Conservation (phyloP, 1,140 invertebrate genomes). For the Zaprionus kolodkinae region DNA sequence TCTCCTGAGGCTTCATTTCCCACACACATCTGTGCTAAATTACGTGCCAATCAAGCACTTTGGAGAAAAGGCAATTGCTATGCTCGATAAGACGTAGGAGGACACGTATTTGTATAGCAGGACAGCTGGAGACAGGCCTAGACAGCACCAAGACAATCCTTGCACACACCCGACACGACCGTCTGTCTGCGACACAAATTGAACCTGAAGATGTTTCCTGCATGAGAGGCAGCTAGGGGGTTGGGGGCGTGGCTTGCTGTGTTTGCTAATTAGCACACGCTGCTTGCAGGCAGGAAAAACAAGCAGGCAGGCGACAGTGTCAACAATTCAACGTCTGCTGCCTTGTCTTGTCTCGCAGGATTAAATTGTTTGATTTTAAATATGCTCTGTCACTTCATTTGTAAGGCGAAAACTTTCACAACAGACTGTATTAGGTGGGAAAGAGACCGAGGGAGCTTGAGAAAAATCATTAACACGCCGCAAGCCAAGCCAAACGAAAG, state of each 20-base stretch:
- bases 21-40: slow-evolving; percentile 48
- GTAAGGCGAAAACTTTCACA: slow-evolving; percentile 63
- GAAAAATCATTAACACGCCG: slow-evolving; percentile 84
- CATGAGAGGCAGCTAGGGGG: background rate
- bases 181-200: slow-evolving; percentile 19
- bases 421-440: background rate
- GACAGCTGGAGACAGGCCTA: slow-evolving; percentile 32
- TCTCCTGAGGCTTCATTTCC: background rate
- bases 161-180: slow-evolving; percentile 18
- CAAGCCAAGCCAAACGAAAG: slow-evolving; percentile 83
- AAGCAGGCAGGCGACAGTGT: slow-evolving; percentile 57
- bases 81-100: slow-evolving; percentile 25
- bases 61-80: slow-evolving; percentile 69
- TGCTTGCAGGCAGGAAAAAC: slow-evolving; percentile 72
- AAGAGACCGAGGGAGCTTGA: background rate
- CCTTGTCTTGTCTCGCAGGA: slow-evolving; percentile 69
- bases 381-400: slow-evolving; percentile 84
- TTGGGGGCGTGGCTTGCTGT: slow-evolving; percentile 47
- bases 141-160: slow-evolving; percentile 46
- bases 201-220: slow-evolving; percentile 10
- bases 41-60: slow-evolving; percentile 82
- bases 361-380: slow-evolving; percentile 84
- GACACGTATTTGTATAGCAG: slow-evolving; percentile 71
- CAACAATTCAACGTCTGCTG: too few species aligned
- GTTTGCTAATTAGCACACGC: slow-evolving; percentile 82